Percentiles rank a stretch among this genome's conserved stretches.
Evolutionary conservation across 2,113 vertebrate genomes (phyloP).

Genomic region (Tachysurus vachellii): DNA sequence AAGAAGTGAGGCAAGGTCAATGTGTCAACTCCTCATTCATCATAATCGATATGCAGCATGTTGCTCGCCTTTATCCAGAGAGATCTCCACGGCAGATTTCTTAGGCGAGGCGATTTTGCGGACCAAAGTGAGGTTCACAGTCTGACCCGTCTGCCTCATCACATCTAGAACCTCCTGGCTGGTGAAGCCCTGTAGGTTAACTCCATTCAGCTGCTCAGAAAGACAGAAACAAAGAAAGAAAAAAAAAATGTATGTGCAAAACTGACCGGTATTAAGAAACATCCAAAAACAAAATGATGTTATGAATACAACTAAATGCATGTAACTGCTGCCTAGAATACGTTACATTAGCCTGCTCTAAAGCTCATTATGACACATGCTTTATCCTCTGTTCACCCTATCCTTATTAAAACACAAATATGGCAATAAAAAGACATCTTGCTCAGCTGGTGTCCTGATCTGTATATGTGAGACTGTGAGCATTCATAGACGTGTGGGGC

Average conservation of each 20-base stretch:
- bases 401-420: conserved; percentile 12
- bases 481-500: conserved; percentile 5
- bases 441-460: conserved; percentile 24
- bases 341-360: background rate
- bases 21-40: background rate
- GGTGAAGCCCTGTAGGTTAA: conserved; percentile 85
- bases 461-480: background rate
- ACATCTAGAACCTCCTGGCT: conserved; percentile 90
- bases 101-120: conserved; percentile 67
- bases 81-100: conserved; percentile 60
- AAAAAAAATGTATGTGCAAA: background rate
- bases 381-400: background rate
- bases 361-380: conserved; percentile 13
- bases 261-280: background rate
- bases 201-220: conserved; percentile 79
- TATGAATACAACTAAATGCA: background rate
- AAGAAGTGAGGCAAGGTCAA: background rate
- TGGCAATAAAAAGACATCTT: conserved; percentile 22
- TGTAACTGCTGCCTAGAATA: background rate
- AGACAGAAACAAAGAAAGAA: conserved; percentile 3
- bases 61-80: conserved; percentile 75
- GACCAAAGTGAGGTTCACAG: conserved; percentile 82
- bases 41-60: background rate
- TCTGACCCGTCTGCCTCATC: conserved; percentile 80
- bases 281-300: background rate